Base-by-base conservation (phyloP, 92 coral and sea anemone species). In the Pocillopora meandrina region DNA sequence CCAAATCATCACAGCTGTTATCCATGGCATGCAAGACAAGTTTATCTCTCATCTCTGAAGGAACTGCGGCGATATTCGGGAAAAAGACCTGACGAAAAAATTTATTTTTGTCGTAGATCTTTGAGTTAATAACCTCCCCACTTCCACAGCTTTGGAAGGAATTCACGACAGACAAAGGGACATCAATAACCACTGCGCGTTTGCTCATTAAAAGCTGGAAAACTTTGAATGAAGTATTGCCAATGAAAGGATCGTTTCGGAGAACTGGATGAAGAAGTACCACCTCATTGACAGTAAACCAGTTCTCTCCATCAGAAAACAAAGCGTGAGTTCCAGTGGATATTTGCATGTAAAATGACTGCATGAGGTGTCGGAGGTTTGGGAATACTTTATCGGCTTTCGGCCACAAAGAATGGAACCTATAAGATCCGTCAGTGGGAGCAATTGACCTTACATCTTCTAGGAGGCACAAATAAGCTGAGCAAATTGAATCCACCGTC, bases 1-100 rank as follows among this genome's bases (percentile, higher is more conserved):
- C 19, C 58, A 77, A 63, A 17, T 52, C 78, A 63, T 70, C 84
- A 18, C 58, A 91, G 33, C 68, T 80, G 34, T 72, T 57, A 59
- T 88, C 89, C 70, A 91, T 65, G n/a, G 92, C 92, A 61, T 69
- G 79, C 31, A 91, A 71, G 11, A 87, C 83, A 72, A 91, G 82
- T 26, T 26, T 55, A 72, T 88, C 82, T 64, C 94, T 76, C 5
- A 67, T 35, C 34, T 74, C 66, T n/a, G 88, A 21, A 14, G 55
- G 74, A 2, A 87, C 56, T 33, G 67, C 58, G 26, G 56, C 14
- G 56, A 93, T 91, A 33, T 85, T 72, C 12, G 96, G 94, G 33
- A 90, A 88, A 72, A 91, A 93, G 12, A 93, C 35, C 13, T 93
- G 87, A 74, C 73, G 68, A 83, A 84, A 89, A 80, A 91, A 90